phyloP scores from a whole-genome alignment of 2,113 vertebrate species.

The Anolis sagrei region DNA sequence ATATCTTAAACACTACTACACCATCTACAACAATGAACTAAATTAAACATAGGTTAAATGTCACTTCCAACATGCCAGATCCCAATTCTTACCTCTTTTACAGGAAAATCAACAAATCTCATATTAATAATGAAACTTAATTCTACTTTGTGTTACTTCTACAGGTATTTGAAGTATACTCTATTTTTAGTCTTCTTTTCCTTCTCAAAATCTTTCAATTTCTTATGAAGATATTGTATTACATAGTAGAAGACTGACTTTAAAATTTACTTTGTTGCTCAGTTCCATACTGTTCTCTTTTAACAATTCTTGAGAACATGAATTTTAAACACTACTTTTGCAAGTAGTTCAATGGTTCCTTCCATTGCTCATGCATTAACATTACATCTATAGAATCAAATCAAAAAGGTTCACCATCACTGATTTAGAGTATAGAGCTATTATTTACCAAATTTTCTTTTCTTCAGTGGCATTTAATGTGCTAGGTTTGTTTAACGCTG shows the following conservation, averaged over 20 bases:
- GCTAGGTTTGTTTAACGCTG: background rate
- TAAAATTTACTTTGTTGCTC: slow-evolving; percentile 27
- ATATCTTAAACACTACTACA: no score
- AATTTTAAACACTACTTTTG: slow-evolving; percentile 57
- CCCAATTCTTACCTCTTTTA: no score
- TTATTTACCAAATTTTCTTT: background rate
- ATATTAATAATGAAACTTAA: background rate
- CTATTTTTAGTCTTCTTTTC: background rate
- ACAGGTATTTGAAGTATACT: background rate
- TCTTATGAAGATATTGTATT: slow-evolving; percentile 22
- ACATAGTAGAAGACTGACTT: background rate
- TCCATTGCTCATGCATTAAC: slow-evolving; percentile 50
- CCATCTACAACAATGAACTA: no score
- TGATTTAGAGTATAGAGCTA: background rate
- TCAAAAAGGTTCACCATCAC: slow-evolving; percentile 8
- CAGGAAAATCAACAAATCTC: no score
- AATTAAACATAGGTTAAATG: no score
- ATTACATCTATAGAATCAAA: slow-evolving; percentile 47
- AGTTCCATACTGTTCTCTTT: background rate
- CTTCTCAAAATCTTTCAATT: background rate
- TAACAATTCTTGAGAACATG: slow-evolving; percentile 41
- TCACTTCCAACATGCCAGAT: no score
- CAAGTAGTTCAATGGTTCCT: slow-evolving; percentile 46
- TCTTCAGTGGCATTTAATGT: background rate
- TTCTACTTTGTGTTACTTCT: background rate